A percentile compares a stretch with the other conserved stretches of the same genome.
Evolutionary conservation across 2,113 vertebrate species (phyloP).

Genomic region (Scomber colias): DNA sequence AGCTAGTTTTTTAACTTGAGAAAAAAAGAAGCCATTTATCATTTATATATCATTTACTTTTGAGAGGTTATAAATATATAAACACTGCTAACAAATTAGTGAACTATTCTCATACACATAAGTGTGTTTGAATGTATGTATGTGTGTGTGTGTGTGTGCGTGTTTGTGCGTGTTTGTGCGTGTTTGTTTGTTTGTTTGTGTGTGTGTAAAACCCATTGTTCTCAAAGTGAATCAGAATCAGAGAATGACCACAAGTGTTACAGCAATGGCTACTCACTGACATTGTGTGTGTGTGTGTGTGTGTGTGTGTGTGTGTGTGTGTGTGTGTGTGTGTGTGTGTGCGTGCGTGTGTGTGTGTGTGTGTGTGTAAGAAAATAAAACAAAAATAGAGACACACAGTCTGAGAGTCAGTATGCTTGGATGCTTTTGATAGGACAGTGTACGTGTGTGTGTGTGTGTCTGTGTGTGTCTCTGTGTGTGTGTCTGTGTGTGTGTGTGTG

Average conservation of each 20-base stretch:
- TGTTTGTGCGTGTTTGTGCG: neutral
- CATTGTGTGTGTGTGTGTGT: neutral
- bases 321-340: neutral
- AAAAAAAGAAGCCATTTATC: too few species aligned
- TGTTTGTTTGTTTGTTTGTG: neutral
- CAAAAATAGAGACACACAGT: conserved; percentile 8
- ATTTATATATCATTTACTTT: too few species aligned
- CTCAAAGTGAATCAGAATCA: neutral
- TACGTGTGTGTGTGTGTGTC: neutral
- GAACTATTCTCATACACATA: neutral
- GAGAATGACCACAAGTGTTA: neutral
- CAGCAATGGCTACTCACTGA: neutral
- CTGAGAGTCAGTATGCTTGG: neutral
- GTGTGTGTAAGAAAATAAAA: neutral
- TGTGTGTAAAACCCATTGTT: neutral
- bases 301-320: neutral
- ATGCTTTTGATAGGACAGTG: conserved; percentile 12
- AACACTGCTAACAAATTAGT: neutral
- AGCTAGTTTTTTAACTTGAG: too few species aligned
- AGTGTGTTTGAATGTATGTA: neutral
- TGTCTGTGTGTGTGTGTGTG: conserved; percentile 27
- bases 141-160: neutral
- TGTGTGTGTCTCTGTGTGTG: neutral
- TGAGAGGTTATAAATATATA: neutral
- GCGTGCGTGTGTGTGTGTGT: neutral